A percentile compares a stretch with the other conserved stretches of the same genome.
phyloP scores from a whole-genome alignment of 2,888 invertebrate genomes.

The Athalia rosae region DNA sequence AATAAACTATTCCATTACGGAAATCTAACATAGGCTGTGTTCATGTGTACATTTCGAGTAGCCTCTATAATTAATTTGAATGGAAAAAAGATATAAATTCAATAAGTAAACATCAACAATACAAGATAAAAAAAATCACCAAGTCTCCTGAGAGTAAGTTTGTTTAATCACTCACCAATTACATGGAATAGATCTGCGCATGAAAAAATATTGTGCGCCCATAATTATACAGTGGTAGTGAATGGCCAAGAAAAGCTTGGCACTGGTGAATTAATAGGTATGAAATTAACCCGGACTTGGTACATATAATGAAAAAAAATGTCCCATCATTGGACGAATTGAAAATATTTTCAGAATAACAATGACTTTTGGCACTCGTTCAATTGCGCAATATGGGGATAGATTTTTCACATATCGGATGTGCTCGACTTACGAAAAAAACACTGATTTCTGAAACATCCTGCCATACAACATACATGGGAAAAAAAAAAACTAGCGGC shows the following conservation, averaged over 20 bases:
- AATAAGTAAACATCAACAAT: not conserved
- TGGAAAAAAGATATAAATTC: not conserved
- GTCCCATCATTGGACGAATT: not conserved
- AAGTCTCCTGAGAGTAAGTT: no score
- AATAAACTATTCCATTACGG: constrained; percentile 38
- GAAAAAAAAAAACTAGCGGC: not conserved
- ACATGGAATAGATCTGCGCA: no score
- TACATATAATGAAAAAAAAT: not conserved
- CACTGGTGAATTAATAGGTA: not conserved
- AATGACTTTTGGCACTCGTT: not conserved
- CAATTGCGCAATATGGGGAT: constrained; percentile 3
- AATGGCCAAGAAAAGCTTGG: no score
- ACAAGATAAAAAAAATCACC: no score
- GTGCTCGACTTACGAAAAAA: not conserved
- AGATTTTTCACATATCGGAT: not conserved
- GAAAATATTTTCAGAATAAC: not conserved
- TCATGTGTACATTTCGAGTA: not conserved
- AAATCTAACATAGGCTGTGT: constrained; percentile 24
- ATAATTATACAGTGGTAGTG: no score
- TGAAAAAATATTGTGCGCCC: no score
- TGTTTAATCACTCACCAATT: no score
- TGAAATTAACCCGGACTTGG: constrained; percentile 3
- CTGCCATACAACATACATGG: not conserved
- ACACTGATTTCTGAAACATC: not conserved
- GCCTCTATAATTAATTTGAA: not conserved